Percentiles rank a stretch among this genome's conserved stretches.
phyloP scores from a whole-genome alignment of 2,888 invertebrate species.

The Philereme transversata region DNA sequence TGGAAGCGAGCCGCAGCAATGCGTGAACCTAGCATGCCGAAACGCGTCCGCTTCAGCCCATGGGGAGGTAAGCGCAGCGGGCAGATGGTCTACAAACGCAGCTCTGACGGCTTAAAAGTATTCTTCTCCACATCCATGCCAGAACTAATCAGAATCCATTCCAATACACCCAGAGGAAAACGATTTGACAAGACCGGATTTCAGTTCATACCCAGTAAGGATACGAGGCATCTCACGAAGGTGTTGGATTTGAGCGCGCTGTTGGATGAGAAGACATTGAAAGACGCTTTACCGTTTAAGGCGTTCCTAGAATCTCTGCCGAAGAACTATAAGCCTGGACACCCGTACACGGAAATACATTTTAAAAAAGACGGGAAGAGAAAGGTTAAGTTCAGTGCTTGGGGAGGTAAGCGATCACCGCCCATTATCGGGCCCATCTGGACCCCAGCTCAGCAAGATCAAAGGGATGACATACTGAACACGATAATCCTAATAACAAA shows the following conservation, averaged over 20 bases:
- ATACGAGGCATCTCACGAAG: conserved; percentile 68
- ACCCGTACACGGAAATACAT: conserved; percentile 67
- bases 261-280: conserved; percentile 50
- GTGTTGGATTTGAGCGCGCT: conserved; percentile 63
- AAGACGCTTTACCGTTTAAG: conserved; percentile 68
- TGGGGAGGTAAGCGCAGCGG: conserved; percentile 79
- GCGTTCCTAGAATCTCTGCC: conserved; percentile 60
- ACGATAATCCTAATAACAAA: conserved; percentile 66
- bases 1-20: conserved; percentile 66
- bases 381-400: conserved; percentile 77
- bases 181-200: conserved; percentile 59
- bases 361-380: conserved; percentile 76
- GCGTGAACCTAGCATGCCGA: conserved; percentile 77
- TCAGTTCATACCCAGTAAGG: conserved; percentile 59
- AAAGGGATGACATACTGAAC: conserved; percentile 63
- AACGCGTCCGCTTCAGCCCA: conserved; percentile 75
- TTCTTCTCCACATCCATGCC: conserved; percentile 69
- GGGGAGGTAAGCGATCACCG: conserved; percentile 76
- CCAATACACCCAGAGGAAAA: conserved; percentile 57
- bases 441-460: conserved; percentile 61
- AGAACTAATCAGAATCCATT: conserved; percentile 65
- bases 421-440: conserved; percentile 79
- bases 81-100: conserved; percentile 65
- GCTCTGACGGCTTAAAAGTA: conserved; percentile 60
- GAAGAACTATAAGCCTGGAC: conserved; percentile 67